Base-by-base conservation (phyloP, 2,797 vertebrate species). In the Sebastes minor region DNA sequence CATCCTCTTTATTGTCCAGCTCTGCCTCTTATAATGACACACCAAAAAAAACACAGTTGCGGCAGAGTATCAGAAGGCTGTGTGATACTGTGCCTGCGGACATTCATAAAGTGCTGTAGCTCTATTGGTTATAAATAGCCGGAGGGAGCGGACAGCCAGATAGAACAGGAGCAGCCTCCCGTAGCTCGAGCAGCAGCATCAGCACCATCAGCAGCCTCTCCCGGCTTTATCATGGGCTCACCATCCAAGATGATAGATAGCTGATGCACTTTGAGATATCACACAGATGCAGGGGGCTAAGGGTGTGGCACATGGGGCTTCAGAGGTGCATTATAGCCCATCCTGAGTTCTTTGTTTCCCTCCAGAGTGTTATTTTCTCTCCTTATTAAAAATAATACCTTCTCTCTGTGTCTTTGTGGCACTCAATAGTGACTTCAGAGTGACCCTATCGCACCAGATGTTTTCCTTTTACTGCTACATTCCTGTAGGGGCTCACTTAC, bases 81-180 rank as follows among this genome's bases (percentile, higher is more conserved):
- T 91, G 91, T 88, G 86, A 88, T 83, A 83, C 86, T 86, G 85
- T 70, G 87, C 92, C 92, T 92, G 91, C 88, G 83, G 94, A 93
- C 86, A 90, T 93, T 91, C 89, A 94, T 91, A 91, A 93, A 94
- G 91, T 91, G 89, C 90, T 91, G 91, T 85, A 82, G 90, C 92
- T 89, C 82, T 74, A 63, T 87, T 88, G 88, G 89, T 94, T 93
- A 94, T 93, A 93, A 94, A 94, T 94, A 94, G 93, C 94, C 84
- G 52, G 88, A 87, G 90, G 93, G 88, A 92, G 81, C 71, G 68
- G 85, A 86, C 63, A 75, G 86, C 63, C 80, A 80, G 80, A 84
- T 73, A 81, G 81, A 83, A 75, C 76, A 86, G 74, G 72, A 85
- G 89, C 87, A 89, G 85, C 71, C 76, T 89, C 76, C 79, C 63